Base-by-base conservation (phyloP, 2,113 vertebrate species). In the Tyrannus savana region DNA sequence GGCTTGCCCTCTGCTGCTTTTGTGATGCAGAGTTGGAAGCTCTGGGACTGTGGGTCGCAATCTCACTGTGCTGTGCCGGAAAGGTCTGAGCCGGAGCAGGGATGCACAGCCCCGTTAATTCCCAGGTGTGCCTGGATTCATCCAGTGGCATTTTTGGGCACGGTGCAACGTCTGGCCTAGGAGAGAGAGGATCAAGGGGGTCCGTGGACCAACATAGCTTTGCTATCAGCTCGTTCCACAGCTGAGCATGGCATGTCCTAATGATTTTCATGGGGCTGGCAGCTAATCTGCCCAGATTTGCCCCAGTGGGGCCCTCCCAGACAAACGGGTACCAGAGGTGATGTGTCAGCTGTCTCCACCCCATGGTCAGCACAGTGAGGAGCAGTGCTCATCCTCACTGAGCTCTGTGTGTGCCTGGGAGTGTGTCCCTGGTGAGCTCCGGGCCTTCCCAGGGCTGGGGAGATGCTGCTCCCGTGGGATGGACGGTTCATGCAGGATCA, bases 321-420 rank as follows among this genome's bases (percentile, higher is more conserved):
- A 6, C 4, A 27, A 83, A 5, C 9, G 7, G 75, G 60, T 67
- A 30, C 21, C 64, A 23, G 41, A 0, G 1, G 22, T 19, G 67
- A n/a, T 22, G 44, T 23, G 33, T 7, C 33, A 28, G 3, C 9
- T 2, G 0, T 12, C 49, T 17, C 33, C 76, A 28, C 9, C 60
- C 82, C 5, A 0, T 2, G 59, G 28, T 15, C 33, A 6, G n/a
- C 55, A 30, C 47, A 25, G 59, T 24, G 37, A 44, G 78, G 24
- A 71, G 4, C 42, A 10, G 22, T 0, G 5, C 56, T 46, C 12
- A 0, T 19, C 56, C 50, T 39, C 3, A 0, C 41, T 3, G 4
- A 1, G 1, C 41, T 4, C 0, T 5, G 33, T 14, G 15, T 0
- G 1, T 27, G 11, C 7, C 42, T 3, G 0, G 21, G 39, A 49